Evolutionary conservation across 64 coral and sea anemone species (phyloP).

Genomic region (Porites lutea): DNA sequence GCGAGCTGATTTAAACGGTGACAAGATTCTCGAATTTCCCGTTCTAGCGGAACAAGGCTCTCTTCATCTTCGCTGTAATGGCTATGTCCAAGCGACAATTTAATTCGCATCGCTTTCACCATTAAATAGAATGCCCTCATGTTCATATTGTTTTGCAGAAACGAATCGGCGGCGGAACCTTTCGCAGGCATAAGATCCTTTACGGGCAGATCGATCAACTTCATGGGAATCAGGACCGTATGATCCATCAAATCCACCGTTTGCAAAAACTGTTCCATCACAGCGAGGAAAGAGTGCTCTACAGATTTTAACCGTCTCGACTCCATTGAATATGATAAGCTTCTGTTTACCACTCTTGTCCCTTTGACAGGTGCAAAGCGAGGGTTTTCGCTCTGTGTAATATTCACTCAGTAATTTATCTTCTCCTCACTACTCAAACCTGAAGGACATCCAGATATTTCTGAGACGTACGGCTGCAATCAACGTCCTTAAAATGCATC

Average conservation of each 20-base stretch:
- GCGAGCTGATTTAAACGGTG: conserved; percentile 42
- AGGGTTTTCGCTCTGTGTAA: background rate
- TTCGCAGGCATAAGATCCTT: conserved; percentile 32
- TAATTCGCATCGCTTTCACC: conserved; percentile 39
- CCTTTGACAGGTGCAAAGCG: background rate
- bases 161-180: background rate
- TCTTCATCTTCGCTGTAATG: background rate
- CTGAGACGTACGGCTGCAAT: background rate
- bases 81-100: conserved; percentile 16
- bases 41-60: conserved; percentile 1
- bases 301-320: conserved; percentile 30
- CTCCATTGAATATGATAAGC: background rate
- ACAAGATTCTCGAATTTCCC: conserved; percentile 38
- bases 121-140: conserved; percentile 52
- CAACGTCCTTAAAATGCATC: background rate
- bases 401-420: background rate
- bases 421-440: background rate
- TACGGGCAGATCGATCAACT: conserved; percentile 35
- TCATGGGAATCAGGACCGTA: conserved; percentile 32
- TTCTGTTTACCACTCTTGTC: background rate
- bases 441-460: background rate
- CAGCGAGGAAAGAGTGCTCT: conserved; percentile 35
- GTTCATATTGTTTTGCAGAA: conserved; percentile 43
- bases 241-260: conserved; percentile 38
- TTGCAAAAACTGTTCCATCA: conserved; percentile 36